Evolutionary conservation across 2,113 vertebrate genomes (phyloP).

Genomic region (Fregetta grallaria): DNA sequence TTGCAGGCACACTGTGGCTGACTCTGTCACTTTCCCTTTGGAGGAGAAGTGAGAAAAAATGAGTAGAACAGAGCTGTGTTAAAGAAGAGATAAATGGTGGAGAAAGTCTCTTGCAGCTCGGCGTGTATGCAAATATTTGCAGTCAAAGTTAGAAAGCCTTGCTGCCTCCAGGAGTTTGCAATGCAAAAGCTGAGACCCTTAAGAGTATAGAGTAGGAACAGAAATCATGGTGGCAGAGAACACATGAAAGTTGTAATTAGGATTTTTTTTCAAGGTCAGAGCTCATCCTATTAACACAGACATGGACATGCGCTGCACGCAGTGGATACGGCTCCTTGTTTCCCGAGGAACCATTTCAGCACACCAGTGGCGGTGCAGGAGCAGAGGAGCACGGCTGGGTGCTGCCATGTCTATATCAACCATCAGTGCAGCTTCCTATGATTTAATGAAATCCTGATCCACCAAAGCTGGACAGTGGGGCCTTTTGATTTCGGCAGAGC

Average conservation of each 20-base stretch:
- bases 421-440: not conserved
- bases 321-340: not conserved
- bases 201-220: not conserved
- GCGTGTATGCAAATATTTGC: not conserved
- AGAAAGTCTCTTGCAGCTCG: not conserved
- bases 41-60: not conserved
- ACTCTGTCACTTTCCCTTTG: not conserved
- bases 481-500: not conserved
- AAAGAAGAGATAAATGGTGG: not conserved
- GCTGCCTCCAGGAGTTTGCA: not conserved
- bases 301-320: rapidly evolving
- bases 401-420: not conserved
- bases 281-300: not conserved
- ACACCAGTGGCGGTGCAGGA: rapidly evolving
- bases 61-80: not conserved
- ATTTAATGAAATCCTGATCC: not conserved
- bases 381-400: not conserved
- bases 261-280: not conserved
- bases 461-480: not conserved
- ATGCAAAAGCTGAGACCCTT: not conserved
- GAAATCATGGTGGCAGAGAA: not conserved
- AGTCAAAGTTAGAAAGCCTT: not conserved
- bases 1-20: not conserved
- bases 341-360: not conserved
- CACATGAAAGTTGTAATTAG: not conserved